Base-by-base conservation (phyloP, 2,888 invertebrate genomes). In the Clepsis dumicolana region DNA sequence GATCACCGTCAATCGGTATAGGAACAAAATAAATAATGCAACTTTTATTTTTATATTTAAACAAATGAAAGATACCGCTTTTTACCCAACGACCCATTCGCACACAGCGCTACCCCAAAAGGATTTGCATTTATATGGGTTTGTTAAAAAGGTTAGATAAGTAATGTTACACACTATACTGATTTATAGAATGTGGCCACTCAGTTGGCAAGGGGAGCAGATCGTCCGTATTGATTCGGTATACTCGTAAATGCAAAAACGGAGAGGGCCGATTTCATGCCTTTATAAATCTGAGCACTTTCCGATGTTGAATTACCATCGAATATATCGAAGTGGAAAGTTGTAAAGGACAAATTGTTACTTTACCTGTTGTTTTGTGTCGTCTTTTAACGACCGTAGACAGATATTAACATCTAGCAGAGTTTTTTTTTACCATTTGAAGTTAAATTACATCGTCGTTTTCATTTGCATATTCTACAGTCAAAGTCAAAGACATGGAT, bases 121-220 rank as follows among this genome's bases (percentile, higher is more conserved):
- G 21, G 48, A 48, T 48, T 48, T 44, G 18, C 44, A 44, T 44
- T 48, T 12, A 48, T 48, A 21, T 48, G 48, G 48, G 2, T 48
- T 44, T 44, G 44, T 44, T 44, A 44, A 44, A 44, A 44, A 18
- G 44, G 18, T 18, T 14, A 44, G 44, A 44, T 44, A 44, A 44
- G 44, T 41, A 41, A 41, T n/a, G 38, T 44, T 41, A 18, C 41
- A 16, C 41, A 41, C 48, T 48, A 12, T 48, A 48, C 48, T 18
- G 48, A 21, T 48, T 48, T 48, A 48, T 48, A 21, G 48, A 48
- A 44, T 21, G 21, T 48, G 48, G 48, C 21, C 48, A 48, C 48
- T 48, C 7, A 16, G 16, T 48, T 48, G 21, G 48, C 48, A 12
- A 21, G 21, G 48, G 10, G 48, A 16, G 41, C 12, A 18, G 44